phyloP scores from a whole-genome alignment of 2,797 vertebrate species.

The Sebastes kiyomatsui region DNA sequence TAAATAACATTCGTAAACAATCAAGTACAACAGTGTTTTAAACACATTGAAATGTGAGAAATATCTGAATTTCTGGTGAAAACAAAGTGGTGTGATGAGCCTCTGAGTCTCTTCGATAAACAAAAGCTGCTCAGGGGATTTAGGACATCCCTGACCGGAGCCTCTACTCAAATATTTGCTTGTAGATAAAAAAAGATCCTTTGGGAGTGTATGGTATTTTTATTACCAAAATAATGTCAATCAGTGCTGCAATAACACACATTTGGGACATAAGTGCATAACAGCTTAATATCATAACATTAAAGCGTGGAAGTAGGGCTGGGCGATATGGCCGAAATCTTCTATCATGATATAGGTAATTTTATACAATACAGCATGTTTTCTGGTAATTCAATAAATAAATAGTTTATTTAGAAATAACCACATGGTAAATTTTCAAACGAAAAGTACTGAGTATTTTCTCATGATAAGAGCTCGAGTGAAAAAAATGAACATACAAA shows the following conservation, averaged over 20 bases:
- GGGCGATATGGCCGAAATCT: too few relatives aligned
- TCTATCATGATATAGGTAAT: too few relatives aligned
- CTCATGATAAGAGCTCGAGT: too few relatives aligned
- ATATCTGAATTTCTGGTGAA: slow-evolving; percentile 32
- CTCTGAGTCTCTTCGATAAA: slow-evolving; percentile 10
- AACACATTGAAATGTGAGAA: slow-evolving; percentile 5
- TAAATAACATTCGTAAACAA: slow-evolving; percentile 37
- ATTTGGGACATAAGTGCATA: not conserved
- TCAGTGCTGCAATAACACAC: not conserved
- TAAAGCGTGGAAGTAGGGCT: too few relatives aligned
- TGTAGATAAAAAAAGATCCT: not conserved
- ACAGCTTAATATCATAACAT: not conserved
- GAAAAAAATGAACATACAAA: too few relatives aligned
- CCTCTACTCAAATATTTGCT: not conserved
- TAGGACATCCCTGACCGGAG: not conserved
- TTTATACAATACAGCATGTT: too few relatives aligned
- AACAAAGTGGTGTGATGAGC: slow-evolving; percentile 33
- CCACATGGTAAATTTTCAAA: too few relatives aligned
- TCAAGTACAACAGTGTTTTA: slow-evolving; percentile 26
- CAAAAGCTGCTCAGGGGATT: slow-evolving; percentile 14
- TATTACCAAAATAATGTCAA: not conserved
- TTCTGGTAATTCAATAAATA: too few relatives aligned
- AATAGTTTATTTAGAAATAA: too few relatives aligned
- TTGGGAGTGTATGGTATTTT: not conserved
- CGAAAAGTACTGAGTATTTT: too few relatives aligned